Percentiles rank a stretch among this genome's conserved stretches.
These are phyloP conservation scores for Bombus vancouverensis DNA, from an alignment of 1,140 invertebrate genomes.

Conservation along the genomic window DNA sequence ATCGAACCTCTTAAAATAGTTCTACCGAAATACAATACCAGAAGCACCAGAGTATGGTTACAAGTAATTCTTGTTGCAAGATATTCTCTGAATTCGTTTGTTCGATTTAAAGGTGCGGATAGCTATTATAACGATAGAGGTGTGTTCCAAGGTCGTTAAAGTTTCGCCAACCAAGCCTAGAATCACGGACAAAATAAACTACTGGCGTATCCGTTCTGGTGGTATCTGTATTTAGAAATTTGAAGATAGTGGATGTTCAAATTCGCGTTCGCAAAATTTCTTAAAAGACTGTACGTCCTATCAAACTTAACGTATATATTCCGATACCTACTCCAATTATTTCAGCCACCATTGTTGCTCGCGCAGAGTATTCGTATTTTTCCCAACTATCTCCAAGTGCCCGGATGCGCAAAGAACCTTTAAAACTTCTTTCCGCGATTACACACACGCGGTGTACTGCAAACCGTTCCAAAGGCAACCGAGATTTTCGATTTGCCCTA, in stretches of 20 bases:
- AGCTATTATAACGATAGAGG: background rate
- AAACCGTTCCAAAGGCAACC: background rate
- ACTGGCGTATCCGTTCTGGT: background rate
- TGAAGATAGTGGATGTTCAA: background rate
- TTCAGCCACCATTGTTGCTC: background rate
- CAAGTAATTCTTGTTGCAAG: background rate
- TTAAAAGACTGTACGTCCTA: background rate
- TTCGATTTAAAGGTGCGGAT: background rate
- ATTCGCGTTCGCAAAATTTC: background rate
- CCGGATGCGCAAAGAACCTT: too few relatives aligned
- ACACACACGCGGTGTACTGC: background rate
- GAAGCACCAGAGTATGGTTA: background rate
- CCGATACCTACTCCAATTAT: background rate
- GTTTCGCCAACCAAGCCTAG: background rate
- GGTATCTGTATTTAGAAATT: background rate
- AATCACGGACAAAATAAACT: background rate
- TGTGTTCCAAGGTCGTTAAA: background rate
- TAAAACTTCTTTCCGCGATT: background rate
- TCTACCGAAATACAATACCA: background rate
- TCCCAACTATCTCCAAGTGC: too few relatives aligned
- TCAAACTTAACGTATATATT: background rate
- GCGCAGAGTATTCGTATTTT: background rate
- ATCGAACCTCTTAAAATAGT: background rate
- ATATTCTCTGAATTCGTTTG: background rate
- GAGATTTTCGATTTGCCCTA: slow-evolving; percentile 34